A percentile compares a stretch with the other conserved stretches of the same genome.
phyloP scores from a whole-genome alignment of 2,113 vertebrate genomes.

The Rhinichthys klamathensis region DNA sequence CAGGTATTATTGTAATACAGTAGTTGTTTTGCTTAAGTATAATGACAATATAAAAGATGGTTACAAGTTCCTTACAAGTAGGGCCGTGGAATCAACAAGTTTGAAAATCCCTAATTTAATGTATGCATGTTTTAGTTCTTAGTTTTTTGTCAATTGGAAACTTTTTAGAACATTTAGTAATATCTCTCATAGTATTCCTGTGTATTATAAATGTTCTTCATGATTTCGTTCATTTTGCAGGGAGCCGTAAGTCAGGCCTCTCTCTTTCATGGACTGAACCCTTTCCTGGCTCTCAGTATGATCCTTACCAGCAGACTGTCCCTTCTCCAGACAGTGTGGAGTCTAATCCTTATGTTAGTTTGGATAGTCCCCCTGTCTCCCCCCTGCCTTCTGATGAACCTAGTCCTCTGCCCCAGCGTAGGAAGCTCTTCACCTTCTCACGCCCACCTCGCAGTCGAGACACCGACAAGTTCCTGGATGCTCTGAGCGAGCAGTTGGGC shows the following conservation, averaged over 20 bases:
- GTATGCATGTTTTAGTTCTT: background rate
- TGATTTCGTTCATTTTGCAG: slow-evolving; percentile 62
- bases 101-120: slow-evolving; percentile 13
- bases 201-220: slow-evolving; percentile 16
- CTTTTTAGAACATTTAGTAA: background rate
- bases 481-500: slow-evolving; percentile 92
- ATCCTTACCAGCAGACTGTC: slow-evolving; percentile 76
- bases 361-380: slow-evolving; percentile 89
- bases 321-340: slow-evolving; percentile 89
- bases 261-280: slow-evolving; percentile 85
- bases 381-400: slow-evolving; percentile 74
- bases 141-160: background rate
- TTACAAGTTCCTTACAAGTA: background rate
- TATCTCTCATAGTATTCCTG: background rate
- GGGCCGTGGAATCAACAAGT: background rate
- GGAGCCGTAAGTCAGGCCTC: slow-evolving; percentile 78
- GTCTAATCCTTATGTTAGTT: slow-evolving; percentile 94
- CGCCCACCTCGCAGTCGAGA: slow-evolving; percentile 86
- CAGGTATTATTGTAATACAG: background rate
- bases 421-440: slow-evolving; percentile 94
- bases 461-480: slow-evolving; percentile 93
- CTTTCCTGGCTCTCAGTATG: slow-evolving; percentile 80
- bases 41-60: background rate
- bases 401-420: slow-evolving; percentile 80
- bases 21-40: background rate